Conservation (phyloP, 2,888 invertebrate species). For the Tricholauxania praeusta region DNA sequence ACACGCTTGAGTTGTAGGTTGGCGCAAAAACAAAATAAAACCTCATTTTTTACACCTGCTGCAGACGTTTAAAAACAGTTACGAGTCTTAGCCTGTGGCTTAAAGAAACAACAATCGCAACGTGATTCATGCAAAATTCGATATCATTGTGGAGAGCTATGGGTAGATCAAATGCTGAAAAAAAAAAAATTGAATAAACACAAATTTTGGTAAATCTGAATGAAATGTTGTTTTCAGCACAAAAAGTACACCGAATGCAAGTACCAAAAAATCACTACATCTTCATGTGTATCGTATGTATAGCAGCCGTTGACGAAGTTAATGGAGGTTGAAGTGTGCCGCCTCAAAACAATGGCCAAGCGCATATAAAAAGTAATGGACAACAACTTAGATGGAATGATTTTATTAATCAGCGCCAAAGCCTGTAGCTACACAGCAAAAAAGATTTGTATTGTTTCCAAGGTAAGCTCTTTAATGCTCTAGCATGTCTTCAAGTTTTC, state of each 20-base stretch:
- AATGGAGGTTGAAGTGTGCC: constrained; percentile 3
- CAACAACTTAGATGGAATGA: constrained; percentile 19
- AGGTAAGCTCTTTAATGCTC: too few relatives aligned
- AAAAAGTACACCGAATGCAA: neutral
- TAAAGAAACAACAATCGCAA: too few relatives aligned
- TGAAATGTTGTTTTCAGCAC: neutral
- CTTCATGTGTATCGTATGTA: neutral
- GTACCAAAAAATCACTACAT: neutral
- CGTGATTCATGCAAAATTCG: too few relatives aligned
- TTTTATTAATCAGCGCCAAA: constrained; percentile 14
- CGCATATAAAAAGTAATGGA: neutral
- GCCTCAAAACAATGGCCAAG: neutral
- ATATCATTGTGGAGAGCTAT: too few relatives aligned
- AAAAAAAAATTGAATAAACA: too few relatives aligned
- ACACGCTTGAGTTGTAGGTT: too few relatives aligned
- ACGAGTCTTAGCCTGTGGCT: neutral
- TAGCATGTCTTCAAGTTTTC: too few relatives aligned
- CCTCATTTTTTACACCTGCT: neutral
- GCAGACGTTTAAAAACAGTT: neutral
- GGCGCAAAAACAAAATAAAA: too few relatives aligned
- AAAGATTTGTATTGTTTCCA: too few relatives aligned
- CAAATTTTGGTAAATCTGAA: too few relatives aligned
- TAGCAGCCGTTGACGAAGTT: neutral
- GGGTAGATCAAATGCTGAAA: too few relatives aligned
- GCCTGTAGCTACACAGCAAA: neutral